These are phyloP conservation scores for Alca torda DNA, from an alignment of 2,797 vertebrate species.

Conservation along the genomic window DNA sequence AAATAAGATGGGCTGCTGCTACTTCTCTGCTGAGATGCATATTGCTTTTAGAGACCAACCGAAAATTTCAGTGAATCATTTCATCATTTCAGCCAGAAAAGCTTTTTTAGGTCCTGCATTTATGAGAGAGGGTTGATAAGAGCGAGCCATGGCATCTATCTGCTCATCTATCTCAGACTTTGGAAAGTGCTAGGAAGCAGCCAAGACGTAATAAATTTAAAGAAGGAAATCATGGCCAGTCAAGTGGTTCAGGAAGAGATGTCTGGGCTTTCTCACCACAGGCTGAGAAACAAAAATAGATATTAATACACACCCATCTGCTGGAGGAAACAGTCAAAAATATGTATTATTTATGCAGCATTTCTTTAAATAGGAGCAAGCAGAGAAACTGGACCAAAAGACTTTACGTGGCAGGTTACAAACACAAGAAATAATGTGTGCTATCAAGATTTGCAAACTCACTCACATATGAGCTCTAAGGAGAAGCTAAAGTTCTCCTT, in stretches of 20 bases:
- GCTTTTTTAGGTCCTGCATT: not conserved
- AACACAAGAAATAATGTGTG: not conserved
- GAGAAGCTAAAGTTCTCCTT: not conserved
- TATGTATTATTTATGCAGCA: slow-evolving; percentile 9
- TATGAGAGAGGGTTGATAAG: not conserved
- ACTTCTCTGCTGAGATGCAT: not conserved
- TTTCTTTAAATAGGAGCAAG: slow-evolving; percentile 23
- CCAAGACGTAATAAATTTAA: slow-evolving; percentile 30
- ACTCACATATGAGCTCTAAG: not conserved
- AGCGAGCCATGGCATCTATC: not conserved
- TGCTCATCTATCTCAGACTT: not conserved
- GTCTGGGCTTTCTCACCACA: slow-evolving; percentile 32
- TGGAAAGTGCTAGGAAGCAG: not conserved
- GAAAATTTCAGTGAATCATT: not conserved
- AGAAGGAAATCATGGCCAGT: slow-evolving; percentile 27
- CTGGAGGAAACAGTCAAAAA: slow-evolving; percentile 34
- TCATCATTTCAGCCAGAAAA: not conserved
- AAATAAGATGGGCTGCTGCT: not conserved
- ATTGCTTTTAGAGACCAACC: not conserved
- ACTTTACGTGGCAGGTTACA: not conserved
- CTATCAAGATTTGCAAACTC: not conserved
- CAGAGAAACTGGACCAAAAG: not conserved
- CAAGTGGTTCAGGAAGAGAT: slow-evolving; percentile 37
- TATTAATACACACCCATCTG: slow-evolving; percentile 26
- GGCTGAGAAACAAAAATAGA: slow-evolving; percentile 36